Conservation (phyloP, 2,888 invertebrate species). For the Blera fallax region DNA sequence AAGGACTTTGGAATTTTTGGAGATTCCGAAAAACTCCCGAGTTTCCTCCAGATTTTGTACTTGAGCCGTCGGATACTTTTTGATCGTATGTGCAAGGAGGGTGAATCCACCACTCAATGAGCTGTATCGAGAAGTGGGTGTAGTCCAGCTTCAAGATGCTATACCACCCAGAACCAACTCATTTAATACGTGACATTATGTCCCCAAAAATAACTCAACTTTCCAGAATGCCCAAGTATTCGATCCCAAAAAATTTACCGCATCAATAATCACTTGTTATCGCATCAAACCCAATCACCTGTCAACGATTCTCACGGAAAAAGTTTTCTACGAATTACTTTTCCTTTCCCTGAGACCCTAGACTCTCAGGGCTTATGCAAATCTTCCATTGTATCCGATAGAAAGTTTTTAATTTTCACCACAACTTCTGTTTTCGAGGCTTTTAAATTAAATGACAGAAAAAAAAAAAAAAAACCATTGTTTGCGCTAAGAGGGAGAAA, state of each 20-base stretch:
- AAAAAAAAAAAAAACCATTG: constrained; percentile 1
- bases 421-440: constrained; percentile 22
- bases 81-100: too few species aligned
- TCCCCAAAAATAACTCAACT: too few species aligned
- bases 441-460: constrained; percentile 2
- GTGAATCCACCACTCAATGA: too few species aligned
- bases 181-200: too few species aligned
- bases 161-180: too few species aligned
- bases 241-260: constrained; percentile 1
- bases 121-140: too few species aligned
- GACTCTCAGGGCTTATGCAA: constrained; percentile 22
- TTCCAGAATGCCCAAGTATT: too few species aligned
- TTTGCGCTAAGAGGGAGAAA: background rate
- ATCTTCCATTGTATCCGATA: constrained; percentile 22
- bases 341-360: background rate
- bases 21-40: too few species aligned
- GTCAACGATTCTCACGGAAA: constrained; percentile 24
- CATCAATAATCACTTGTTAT: constrained; percentile 38
- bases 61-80: too few species aligned
- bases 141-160: too few species aligned
- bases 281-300: constrained; percentile 30
- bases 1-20: too few species aligned
- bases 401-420: constrained; percentile 46
- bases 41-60: too few species aligned
- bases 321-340: constrained; percentile 4